These are phyloP conservation scores for Mythimna vitellina DNA, from an alignment of 2,888 invertebrate species.

Conservation along the genomic window DNA sequence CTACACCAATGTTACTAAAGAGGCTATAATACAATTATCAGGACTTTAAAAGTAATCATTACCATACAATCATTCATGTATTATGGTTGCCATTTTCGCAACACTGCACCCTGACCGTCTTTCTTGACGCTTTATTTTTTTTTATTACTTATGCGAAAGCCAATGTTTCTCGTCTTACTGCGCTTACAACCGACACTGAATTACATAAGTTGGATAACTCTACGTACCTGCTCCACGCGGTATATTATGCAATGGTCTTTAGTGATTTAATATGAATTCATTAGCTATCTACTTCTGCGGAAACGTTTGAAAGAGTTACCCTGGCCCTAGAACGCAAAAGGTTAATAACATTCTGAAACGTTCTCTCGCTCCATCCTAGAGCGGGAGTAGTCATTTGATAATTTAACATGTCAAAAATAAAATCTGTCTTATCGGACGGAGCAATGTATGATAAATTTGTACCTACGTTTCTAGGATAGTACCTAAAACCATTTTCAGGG, in stretches of 20 bases:
- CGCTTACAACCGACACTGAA: slow-evolving; percentile 17
- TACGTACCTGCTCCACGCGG: background rate
- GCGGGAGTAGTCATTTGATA: too few species aligned
- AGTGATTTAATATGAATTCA: slow-evolving; percentile 11
- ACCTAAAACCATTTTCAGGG: background rate
- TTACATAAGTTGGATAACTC: slow-evolving; percentile 42
- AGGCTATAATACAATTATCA: background rate
- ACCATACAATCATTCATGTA: slow-evolving; percentile 33
- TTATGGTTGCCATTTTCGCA: slow-evolving; percentile 39
- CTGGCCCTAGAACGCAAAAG: too few species aligned
- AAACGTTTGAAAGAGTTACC: too few species aligned
- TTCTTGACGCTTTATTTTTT: slow-evolving; percentile 46
- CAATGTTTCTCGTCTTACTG: slow-evolving; percentile 20
- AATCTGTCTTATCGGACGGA: background rate
- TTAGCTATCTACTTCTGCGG: background rate
- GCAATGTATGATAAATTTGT: background rate
- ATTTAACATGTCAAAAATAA: too few species aligned
- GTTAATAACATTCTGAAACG: too few species aligned
- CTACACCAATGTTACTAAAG: background rate
- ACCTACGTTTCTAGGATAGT: background rate
- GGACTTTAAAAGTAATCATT: slow-evolving; percentile 16
- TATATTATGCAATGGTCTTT: slow-evolving; percentile 40
- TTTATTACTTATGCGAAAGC: slow-evolving; percentile 48
- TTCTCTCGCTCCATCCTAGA: too few species aligned
- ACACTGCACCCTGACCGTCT: slow-evolving; percentile 46